Evolutionary conservation across 2,797 vertebrate genomes (phyloP).

Genomic region (Heteromormyrus szaboi): DNA sequence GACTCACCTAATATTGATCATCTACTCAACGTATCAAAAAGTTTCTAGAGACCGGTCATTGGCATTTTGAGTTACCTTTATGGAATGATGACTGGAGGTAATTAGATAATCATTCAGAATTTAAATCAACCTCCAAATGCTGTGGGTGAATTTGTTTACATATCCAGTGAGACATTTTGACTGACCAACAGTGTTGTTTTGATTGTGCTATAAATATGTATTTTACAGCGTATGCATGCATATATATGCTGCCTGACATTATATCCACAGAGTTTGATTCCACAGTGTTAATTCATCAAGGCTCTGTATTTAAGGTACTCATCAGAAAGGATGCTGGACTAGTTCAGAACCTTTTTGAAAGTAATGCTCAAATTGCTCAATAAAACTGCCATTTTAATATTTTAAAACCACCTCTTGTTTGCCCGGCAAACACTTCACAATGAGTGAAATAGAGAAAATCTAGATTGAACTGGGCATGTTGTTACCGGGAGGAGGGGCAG

Average conservation of each 20-base stretch:
- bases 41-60: not conserved
- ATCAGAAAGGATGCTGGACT: not conserved
- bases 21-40: not conserved
- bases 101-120: conserved; percentile 14
- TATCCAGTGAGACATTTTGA: conserved; percentile 49
- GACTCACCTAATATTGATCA: not conserved
- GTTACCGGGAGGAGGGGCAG: not conserved
- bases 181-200: not conserved
- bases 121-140: conserved; percentile 59
- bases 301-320: not conserved
- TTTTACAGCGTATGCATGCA: not conserved
- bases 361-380: not conserved
- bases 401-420: not conserved
- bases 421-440: not conserved
- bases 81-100: not conserved
- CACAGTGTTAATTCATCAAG: not conserved
- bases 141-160: conserved; percentile 53
- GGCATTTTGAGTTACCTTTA: not conserved
- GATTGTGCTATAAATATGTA: not conserved
- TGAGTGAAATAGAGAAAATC: not conserved
- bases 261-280: not conserved
- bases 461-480: not conserved
- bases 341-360: not conserved
- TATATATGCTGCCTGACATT: not conserved
- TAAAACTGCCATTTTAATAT: not conserved